These are phyloP conservation scores for Acanthosepion pharaonis DNA, from an alignment of 2,888 invertebrate species.

Conservation along the genomic window DNA sequence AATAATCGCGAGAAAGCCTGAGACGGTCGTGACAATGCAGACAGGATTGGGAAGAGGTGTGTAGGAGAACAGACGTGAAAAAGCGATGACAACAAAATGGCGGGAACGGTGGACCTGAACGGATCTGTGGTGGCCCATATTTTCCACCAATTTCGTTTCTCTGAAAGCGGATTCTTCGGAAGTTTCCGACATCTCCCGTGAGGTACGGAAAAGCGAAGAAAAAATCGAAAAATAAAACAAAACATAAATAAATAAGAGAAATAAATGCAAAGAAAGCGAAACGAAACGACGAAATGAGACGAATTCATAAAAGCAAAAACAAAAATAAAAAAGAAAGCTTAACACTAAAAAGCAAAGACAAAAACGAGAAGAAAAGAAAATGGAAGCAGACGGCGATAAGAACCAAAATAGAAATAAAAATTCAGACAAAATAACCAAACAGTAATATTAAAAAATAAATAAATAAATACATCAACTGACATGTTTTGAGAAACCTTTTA, in stretches of 20 bases:
- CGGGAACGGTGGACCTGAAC: background rate
- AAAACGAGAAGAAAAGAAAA: background rate
- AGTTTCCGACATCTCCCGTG: slow-evolving; percentile 17
- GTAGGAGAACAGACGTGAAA: background rate
- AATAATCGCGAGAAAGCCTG: background rate
- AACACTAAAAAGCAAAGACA: background rate
- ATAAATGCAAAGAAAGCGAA: background rate
- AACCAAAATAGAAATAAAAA: background rate
- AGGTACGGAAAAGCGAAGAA: background rate
- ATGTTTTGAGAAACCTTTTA: background rate
- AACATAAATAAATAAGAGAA: background rate
- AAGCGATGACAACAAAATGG: background rate
- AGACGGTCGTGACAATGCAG: background rate
- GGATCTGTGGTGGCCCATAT: background rate
- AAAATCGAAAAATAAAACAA: background rate
- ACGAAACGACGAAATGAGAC: background rate
- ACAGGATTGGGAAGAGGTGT: background rate
- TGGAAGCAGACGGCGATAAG: background rate
- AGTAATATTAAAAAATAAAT: background rate
- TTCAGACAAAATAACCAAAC: background rate
- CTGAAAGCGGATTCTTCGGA: background rate
- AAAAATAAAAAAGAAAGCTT: background rate
- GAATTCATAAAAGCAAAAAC: background rate
- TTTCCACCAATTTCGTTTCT: background rate
- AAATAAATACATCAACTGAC: background rate